Base-by-base conservation (phyloP, 1,140 invertebrate genomes). In the Potamilus streckersoni region DNA sequence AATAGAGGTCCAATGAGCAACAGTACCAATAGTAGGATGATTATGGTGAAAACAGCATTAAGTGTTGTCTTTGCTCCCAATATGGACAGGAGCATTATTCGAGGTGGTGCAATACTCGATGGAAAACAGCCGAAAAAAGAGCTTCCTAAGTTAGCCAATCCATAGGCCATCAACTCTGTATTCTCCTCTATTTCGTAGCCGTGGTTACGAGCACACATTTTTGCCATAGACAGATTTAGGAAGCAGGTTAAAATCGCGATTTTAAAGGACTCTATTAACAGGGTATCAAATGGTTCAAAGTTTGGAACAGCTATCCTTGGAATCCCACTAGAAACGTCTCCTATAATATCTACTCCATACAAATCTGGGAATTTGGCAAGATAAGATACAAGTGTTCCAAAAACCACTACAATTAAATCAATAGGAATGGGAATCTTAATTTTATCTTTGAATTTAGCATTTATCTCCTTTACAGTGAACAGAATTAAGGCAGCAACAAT, bases 31-130 rank as follows among this genome's bases (percentile, higher is more conserved):
- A 92, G 80, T 16, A 92, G 77, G 49, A 92, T 85, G 13, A 84
- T 77, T 59, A 89, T 80, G 8, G 90, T 87, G 16, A 91, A 69
- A 59, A 92, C 38, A 11, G 73, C 82, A 69, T 81, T 80, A 57
- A 85, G 31, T 6, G 79, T 82, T 20, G 80, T 72, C 69, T 74
- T 81, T 20, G 80, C 63, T n/a, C 80, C 80, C 62, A 78, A 68
- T n/a, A 69, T 71, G 63, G 73, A 80, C 23, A 81, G 79, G 13
- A 85, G 73, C 69, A 96, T 96, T 49, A 95, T 96, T 79, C 94
- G 90, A 2, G 94, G 94, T 84, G 95, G 95, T 16, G 94, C 94
- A 57, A 94, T 96, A 8, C 96, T 97, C 6, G 86, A 87, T 27
- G 91, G 90, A 79, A 91, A 92, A 61, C 91, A 90, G 13, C 84